Evolutionary conservation across 2,113 vertebrate species (phyloP).

Genomic region (Hydrochoerus hydrochaeris): DNA sequence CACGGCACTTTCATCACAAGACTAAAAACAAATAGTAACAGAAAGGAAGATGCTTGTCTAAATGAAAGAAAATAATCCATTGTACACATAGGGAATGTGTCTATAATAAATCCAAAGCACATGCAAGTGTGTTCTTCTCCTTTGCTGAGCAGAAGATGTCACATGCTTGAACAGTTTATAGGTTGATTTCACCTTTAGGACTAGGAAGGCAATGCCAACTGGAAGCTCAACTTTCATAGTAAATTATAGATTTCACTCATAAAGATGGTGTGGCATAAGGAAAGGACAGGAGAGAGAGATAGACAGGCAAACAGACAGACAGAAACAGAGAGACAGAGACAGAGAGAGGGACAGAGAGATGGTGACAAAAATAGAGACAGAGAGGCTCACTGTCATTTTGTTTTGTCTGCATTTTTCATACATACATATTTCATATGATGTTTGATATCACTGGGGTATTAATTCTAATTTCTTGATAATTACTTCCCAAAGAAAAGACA

Average conservation of each 20-base stretch:
- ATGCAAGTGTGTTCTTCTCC: neutral
- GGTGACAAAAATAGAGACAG: neutral
- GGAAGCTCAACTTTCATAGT: neutral
- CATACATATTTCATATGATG: neutral
- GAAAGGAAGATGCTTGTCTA: neutral
- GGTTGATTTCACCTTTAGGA: neutral
- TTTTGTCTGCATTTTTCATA: neutral
- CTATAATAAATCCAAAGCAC: neutral
- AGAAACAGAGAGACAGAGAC: neutral
- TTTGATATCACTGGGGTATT: neutral
- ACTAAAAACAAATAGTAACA: no score
- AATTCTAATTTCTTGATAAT: neutral
- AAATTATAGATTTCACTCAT: no score
- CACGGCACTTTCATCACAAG: neutral
- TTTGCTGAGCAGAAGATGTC: neutral
- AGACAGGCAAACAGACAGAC: neutral
- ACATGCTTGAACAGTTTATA: rapidly evolving
- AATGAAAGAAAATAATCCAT: neutral
- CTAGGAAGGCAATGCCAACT: rapidly evolving
- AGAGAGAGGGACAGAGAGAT: no score
- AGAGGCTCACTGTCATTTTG: neutral
- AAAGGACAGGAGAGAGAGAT: neutral
- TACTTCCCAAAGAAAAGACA: neutral
- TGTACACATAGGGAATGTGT: neutral
- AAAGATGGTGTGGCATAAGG: neutral